phyloP scores from a whole-genome alignment of 2,797 vertebrate species.

The Macropus fuliginosus region DNA sequence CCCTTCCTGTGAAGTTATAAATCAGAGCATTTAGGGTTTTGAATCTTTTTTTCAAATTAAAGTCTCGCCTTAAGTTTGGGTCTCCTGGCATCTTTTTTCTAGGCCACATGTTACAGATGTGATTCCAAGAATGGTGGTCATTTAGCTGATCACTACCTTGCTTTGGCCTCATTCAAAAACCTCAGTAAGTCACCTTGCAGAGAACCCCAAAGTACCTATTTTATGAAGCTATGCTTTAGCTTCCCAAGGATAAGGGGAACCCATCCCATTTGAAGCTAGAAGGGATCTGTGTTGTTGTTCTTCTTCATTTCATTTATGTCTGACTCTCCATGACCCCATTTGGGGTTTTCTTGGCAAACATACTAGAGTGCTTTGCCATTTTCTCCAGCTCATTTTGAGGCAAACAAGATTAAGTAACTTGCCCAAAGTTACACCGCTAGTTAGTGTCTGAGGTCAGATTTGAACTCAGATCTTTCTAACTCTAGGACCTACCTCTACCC shows the following conservation, averaged over 20 bases:
- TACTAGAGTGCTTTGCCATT: background rate
- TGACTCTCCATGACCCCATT: background rate
- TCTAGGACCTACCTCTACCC: background rate
- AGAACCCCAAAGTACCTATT: background rate
- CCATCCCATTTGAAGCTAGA: background rate
- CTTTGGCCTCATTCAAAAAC: slow-evolving; percentile 64
- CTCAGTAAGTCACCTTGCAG: background rate
- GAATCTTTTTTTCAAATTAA: slow-evolving; percentile 77
- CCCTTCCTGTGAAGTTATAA: slow-evolving; percentile 84
- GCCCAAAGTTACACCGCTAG: background rate
- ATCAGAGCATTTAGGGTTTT: slow-evolving; percentile 82
- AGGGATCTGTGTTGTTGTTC: background rate
- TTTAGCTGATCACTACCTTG: slow-evolving; percentile 64
- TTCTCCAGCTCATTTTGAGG: background rate
- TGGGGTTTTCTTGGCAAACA: background rate
- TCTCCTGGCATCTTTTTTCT: slow-evolving; percentile 64
- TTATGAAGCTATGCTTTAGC: slow-evolving; percentile 63
- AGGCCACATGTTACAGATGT: slow-evolving; percentile 68
- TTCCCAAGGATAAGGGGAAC: slow-evolving; percentile 30
- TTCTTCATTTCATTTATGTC: background rate
- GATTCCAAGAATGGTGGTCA: slow-evolving; percentile 80
- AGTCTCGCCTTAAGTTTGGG: slow-evolving; percentile 77
- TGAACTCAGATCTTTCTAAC: background rate
- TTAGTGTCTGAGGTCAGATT: background rate
- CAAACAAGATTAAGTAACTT: background rate